A percentile compares a stretch with the other conserved stretches of the same genome.
Evolutionary conservation across 2,113 vertebrate species (phyloP).

Genomic region (Microtus montanus): DNA sequence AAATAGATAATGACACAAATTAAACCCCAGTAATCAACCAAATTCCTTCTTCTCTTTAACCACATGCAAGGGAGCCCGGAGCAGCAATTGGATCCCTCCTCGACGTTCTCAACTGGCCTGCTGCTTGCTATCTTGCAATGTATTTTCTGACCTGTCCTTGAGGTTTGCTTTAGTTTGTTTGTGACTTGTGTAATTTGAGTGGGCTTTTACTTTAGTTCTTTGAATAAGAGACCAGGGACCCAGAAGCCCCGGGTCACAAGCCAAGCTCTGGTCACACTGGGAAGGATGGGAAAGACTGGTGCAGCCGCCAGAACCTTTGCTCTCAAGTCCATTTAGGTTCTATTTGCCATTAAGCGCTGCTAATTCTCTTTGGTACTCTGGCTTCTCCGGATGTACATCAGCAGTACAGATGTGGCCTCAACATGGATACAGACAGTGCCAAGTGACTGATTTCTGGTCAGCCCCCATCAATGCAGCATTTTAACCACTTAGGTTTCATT

Average conservation of each 20-base stretch:
- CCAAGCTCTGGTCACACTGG: background rate
- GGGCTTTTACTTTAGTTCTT: background rate
- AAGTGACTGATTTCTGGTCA: background rate
- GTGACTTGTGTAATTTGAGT: background rate
- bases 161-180: background rate
- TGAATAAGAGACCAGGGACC: background rate
- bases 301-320: background rate
- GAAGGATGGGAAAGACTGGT: background rate
- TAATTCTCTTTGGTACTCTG: background rate
- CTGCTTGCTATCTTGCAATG: background rate
- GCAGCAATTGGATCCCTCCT: background rate
- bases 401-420: slow-evolving; percentile 9
- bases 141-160: background rate
- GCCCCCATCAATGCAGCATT: background rate
- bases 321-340: background rate
- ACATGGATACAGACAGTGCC: background rate
- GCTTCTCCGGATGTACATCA: background rate
- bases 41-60: background rate
- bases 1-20: background rate
- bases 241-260: background rate
- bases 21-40: background rate
- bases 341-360: background rate
- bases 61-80: background rate
- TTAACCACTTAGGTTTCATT: background rate
- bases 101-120: background rate